Evolutionary conservation across 2,797 vertebrate species (phyloP).

Genomic region (Protonibea diacanthus): DNA sequence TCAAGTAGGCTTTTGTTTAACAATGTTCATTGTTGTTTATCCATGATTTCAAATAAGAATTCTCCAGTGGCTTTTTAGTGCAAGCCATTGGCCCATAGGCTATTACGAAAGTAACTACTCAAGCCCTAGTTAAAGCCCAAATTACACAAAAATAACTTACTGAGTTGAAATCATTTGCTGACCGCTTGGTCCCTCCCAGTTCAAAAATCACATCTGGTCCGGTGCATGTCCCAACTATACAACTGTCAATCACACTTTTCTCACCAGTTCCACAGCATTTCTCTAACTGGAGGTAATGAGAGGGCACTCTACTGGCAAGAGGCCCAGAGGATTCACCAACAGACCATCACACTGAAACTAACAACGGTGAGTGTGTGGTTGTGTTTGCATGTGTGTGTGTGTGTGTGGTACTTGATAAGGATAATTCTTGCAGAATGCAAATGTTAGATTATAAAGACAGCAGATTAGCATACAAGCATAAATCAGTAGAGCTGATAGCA

Average conservation of each 20-base stretch:
- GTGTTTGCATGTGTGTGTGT: not conserved
- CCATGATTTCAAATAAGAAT: too few relatives aligned
- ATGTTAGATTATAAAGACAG: conserved; percentile 45
- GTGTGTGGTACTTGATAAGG: conserved; percentile 18
- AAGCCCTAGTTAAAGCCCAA: too few relatives aligned
- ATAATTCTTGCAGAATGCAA: conserved; percentile 37
- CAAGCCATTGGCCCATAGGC: too few relatives aligned
- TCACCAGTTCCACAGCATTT: conserved; percentile 28
- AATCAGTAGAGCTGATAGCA: conserved; percentile 27
- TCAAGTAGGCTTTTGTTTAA: not conserved
- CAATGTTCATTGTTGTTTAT: too few relatives aligned
- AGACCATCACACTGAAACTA: conserved; percentile 3
- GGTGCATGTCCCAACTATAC: conserved; percentile 32
- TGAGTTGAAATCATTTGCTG: too few relatives aligned
- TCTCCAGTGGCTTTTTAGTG: too few relatives aligned
- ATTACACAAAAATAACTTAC: too few relatives aligned
- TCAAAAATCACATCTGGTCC: too few relatives aligned
- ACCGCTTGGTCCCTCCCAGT: too few relatives aligned
- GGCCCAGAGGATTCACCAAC: conserved; percentile 27
- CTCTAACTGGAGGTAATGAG: conserved; percentile 44
- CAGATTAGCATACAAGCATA: conserved; percentile 53
- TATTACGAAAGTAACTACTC: too few relatives aligned
- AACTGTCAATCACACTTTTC: conserved; percentile 22
- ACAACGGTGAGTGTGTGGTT: not conserved
- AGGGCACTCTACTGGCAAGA: conserved; percentile 17